These are phyloP conservation scores for Trematomus bernacchii DNA, from an alignment of 2,797 vertebrate genomes.

Conservation along the genomic window DNA sequence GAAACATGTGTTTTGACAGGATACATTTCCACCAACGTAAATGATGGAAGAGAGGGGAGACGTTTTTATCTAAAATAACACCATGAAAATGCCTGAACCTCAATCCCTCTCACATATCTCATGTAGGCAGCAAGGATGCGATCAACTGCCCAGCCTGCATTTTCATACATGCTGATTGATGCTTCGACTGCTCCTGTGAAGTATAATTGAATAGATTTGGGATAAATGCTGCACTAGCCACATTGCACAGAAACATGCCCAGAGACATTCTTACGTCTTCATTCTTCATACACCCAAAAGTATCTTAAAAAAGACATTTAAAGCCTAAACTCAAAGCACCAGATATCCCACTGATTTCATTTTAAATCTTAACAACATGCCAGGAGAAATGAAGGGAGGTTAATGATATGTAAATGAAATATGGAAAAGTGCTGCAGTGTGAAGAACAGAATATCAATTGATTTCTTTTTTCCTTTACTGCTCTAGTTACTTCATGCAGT, in stretches of 20 bases:
- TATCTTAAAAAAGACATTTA: conserved; percentile 52
- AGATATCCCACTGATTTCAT: conserved; percentile 70
- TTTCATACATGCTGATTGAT: conserved; percentile 31
- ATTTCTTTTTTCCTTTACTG: conserved; percentile 41
- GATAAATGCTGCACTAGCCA: conserved; percentile 40
- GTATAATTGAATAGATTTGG: conserved; percentile 56
- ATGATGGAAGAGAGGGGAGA: conserved; percentile 47
- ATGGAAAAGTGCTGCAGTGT: conserved; percentile 74
- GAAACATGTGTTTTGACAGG: conserved; percentile 77
- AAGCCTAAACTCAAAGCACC: conserved; percentile 54
- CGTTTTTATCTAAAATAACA: conserved; percentile 65
- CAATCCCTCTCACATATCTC: conserved; percentile 31
- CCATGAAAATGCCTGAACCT: conserved; percentile 36
- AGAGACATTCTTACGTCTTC: conserved; percentile 36
- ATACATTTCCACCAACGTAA: conserved; percentile 66
- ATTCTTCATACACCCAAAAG: conserved; percentile 44
- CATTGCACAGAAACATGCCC: conserved; percentile 14
- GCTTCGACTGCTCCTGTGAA: conserved; percentile 50
- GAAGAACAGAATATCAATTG: conserved; percentile 72
- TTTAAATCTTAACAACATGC: conserved; percentile 67
- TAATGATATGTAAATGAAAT: conserved; percentile 84
- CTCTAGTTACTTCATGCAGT: conserved; percentile 58
- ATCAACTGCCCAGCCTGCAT: conserved; percentile 18
- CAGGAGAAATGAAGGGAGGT: conserved; percentile 76
- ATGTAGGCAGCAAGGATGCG: conserved; percentile 11